These are phyloP conservation scores for Oreonectes daqikongensis DNA, from an alignment of 2,797 vertebrate species.

Conservation along the genomic window DNA sequence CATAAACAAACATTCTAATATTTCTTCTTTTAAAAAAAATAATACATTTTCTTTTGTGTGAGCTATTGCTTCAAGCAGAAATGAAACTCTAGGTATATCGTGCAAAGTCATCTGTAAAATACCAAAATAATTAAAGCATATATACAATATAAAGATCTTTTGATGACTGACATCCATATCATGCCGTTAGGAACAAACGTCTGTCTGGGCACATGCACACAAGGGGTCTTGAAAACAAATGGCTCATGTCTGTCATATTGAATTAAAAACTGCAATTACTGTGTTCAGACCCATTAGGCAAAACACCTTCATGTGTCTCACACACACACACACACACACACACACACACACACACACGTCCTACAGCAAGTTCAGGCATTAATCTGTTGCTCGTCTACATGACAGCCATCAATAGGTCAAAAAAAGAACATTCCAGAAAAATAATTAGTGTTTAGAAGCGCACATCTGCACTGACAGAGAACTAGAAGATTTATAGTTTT, in stretches of 20 bases:
- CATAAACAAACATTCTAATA: too few species aligned
- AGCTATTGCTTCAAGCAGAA: neutral
- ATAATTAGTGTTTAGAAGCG: slow-evolving; percentile 68
- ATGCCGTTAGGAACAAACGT: neutral
- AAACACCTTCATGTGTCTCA: slow-evolving; percentile 40
- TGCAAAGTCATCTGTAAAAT: neutral
- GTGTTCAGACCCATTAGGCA: slow-evolving; percentile 20
- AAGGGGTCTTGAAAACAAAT: neutral
- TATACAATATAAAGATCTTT: neutral
- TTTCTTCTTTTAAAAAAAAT: too few species aligned
- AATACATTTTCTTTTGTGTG: too few species aligned
- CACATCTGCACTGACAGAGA: slow-evolving; percentile 58
- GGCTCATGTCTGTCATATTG: neutral
- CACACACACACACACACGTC: slow-evolving; percentile 40
- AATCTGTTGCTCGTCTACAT: slow-evolving; percentile 64
- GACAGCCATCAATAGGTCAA: slow-evolving; percentile 68
- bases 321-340: slow-evolving; percentile 42
- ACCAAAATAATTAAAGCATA: neutral
- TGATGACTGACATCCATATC: neutral
- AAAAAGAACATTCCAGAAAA: slow-evolving; percentile 73
- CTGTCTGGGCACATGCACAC: neutral
- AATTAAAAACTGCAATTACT: slow-evolving; percentile 20
- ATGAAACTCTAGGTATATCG: neutral
- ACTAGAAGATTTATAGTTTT: slow-evolving; percentile 27
- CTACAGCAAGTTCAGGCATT: slow-evolving; percentile 64